Conservation (phyloP, 2,113 vertebrate genomes). For the Xenopus laevis region DNA sequence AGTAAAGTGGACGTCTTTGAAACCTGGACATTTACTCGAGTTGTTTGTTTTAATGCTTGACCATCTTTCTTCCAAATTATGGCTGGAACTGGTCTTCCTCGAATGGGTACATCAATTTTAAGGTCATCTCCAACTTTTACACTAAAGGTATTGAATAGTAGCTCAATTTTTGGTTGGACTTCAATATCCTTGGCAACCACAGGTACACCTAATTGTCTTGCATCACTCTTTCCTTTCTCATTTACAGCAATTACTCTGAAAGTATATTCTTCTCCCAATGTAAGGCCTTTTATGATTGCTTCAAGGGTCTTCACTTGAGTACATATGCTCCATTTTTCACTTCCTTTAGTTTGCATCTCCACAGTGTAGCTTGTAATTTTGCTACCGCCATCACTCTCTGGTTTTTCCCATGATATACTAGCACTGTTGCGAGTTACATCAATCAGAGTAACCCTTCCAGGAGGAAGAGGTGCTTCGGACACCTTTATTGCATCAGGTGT, state of each 20-base stretch:
- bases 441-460: constrained; percentile 80
- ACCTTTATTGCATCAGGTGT: constrained; percentile 83
- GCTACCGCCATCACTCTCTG: constrained; percentile 91
- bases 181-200: constrained; percentile 88
- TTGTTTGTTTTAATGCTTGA: constrained; percentile 84
- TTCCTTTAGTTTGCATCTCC: constrained; percentile 90
- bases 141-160: constrained; percentile 85
- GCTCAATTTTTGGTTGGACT: constrained; percentile 81
- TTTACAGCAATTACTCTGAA: constrained; percentile 91
- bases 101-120: constrained; percentile 85
- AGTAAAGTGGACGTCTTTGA: constrained; percentile 77
- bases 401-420: constrained; percentile 88
- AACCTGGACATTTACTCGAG: constrained; percentile 80
- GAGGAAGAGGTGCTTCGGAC: constrained; percentile 85
- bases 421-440: constrained; percentile 86
- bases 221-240: constrained; percentile 95
- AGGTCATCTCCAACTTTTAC: constrained; percentile 89
- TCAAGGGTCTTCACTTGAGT: constrained; percentile 87
- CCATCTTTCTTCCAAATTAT: constrained; percentile 88
- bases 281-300: constrained; percentile 83
- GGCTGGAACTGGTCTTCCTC: constrained; percentile 87
- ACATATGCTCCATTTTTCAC: constrained; percentile 87
- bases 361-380: constrained; percentile 92
- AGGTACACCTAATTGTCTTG: constrained; percentile 89
- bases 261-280: constrained; percentile 82